These are phyloP conservation scores for Tangachromis dhanisi DNA, from an alignment of 2,113 vertebrate species.

Conservation along the genomic window DNA sequence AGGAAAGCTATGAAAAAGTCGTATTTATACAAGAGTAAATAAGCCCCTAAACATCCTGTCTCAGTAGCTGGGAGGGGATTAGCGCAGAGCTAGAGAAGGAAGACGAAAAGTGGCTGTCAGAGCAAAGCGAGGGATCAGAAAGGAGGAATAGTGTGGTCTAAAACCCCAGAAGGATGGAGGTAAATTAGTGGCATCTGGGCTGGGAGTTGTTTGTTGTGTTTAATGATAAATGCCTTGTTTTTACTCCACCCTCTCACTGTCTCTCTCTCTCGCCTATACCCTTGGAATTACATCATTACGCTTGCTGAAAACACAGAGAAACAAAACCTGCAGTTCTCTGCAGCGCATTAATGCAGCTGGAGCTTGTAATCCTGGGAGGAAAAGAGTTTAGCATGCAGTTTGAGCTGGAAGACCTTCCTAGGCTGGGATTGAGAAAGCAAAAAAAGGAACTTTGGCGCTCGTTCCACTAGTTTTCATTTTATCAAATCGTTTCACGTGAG, in stretches of 20 bases:
- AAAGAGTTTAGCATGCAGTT: background rate
- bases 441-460: background rate
- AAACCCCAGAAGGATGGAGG: constrained; percentile 19
- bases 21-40: constrained; percentile 54
- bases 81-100: constrained; percentile 30
- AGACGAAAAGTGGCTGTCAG: constrained; percentile 52
- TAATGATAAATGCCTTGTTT: constrained; percentile 40
- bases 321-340: background rate
- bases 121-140: constrained; percentile 45
- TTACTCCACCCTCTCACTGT: background rate
- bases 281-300: constrained; percentile 7
- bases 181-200: constrained; percentile 41
- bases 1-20: constrained; percentile 14
- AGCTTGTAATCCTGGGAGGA: constrained; percentile 21
- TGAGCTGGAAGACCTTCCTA: background rate
- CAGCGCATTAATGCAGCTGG: constrained; percentile 4
- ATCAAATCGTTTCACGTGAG: background rate
- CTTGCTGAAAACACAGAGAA: background rate
- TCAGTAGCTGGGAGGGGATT: constrained; percentile 58
- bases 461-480: background rate
- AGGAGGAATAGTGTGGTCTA: constrained; percentile 14
- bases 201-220: constrained; percentile 27
- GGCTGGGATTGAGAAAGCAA: background rate
- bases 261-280: background rate
- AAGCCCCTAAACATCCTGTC: constrained; percentile 55